phyloP scores from a whole-genome alignment of 1,140 invertebrate genomes.

The Rhopalosiphum padi region DNA sequence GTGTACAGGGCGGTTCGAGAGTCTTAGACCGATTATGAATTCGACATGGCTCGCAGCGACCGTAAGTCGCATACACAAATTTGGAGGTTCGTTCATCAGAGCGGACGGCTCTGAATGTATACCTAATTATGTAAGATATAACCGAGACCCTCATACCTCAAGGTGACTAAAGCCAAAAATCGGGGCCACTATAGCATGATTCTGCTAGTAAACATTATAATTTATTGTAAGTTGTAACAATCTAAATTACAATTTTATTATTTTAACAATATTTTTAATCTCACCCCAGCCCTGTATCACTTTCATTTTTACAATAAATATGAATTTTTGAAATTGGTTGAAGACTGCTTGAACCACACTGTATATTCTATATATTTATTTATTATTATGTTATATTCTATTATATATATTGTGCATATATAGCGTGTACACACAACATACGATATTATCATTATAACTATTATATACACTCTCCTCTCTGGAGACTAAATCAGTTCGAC shows the following conservation, averaged over 20 bases:
- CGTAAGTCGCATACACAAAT: not conserved
- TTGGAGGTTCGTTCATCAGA: not conserved
- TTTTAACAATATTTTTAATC: not conserved
- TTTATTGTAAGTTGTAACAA: not conserved
- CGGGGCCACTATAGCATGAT: too few relatives aligned
- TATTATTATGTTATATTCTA: not conserved
- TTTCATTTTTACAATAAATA: not conserved
- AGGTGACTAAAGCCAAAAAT: too few relatives aligned
- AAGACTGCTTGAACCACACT: not conserved
- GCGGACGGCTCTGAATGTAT: too few relatives aligned
- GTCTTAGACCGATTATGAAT: not conserved
- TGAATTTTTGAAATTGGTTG: not conserved
- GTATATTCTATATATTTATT: not conserved
- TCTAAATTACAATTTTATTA: not conserved
- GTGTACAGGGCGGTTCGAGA: not conserved
- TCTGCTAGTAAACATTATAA: not conserved
- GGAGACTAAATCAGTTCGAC: conserved; percentile 30
- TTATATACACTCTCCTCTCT: not conserved
- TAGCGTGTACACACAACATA: not conserved
- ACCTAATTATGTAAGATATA: too few relatives aligned
- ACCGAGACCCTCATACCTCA: too few relatives aligned
- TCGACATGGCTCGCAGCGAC: not conserved
- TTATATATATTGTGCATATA: not conserved
- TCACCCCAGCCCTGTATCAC: not conserved
- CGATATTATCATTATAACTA: not conserved